Base-by-base conservation (phyloP, 92 coral and sea anemone species). In the Phenganax marumi region DNA sequence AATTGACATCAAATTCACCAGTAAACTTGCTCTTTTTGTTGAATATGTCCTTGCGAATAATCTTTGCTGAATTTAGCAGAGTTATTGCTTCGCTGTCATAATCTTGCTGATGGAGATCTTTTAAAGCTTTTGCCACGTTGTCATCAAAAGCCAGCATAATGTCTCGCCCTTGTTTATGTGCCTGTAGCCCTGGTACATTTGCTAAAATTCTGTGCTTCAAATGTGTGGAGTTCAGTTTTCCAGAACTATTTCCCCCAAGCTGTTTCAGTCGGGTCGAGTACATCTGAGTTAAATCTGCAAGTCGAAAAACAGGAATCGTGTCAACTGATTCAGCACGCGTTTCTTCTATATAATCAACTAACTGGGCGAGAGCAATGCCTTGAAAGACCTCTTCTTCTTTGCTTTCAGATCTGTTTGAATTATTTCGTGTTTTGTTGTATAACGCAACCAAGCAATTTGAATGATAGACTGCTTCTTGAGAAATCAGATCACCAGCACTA, bases 331-430 rank as follows among this genome's bases (percentile, higher is more conserved):
- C 91, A n/a, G 64, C 52, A 1, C 91, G 88, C 10, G 77, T 46
- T 8, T 88, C 88, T 80, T 89, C 91, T 70, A 89, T 85, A 70
- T 85, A 89, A 16, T 72, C 85, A 18, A 89, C 79, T 85, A 89
- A 68, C 18, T 86, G 76, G 8, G 85, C 85, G 0, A 81, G 77
- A 10, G 85, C 85, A 50, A 68, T 81, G 50, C 85, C 85, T 24
- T 81, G 23, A 0, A 68, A 6, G 1, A 55, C 57, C 14, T 12
- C 19, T 48, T 47, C 80, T 5, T 70, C 76, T 80, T 22, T 80
- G 71, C 14, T 65, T 61, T 61, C n/a, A 16, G 68, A 17, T 19
- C 22, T 61, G 22, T 61, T 26, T 17, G 68, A 61, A 61, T 61
- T 26, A 16, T 61, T 61, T 61, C 68, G 68, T 8, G 71, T 49